These are phyloP conservation scores for Papilio protenor DNA, from an alignment of 2,888 invertebrate species.

Conservation along the genomic window DNA sequence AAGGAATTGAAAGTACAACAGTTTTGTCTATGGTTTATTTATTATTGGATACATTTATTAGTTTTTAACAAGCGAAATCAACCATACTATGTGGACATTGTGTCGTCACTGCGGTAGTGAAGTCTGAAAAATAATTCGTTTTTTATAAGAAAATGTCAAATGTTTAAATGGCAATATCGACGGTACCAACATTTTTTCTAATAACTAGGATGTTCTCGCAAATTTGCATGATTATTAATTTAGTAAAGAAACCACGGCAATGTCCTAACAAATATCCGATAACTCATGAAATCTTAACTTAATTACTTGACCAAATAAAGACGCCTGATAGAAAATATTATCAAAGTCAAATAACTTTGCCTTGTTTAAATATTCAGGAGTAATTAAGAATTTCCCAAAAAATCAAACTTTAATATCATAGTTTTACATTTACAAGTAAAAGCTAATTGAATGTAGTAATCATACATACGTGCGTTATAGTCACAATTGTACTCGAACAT, in stretches of 20 bases:
- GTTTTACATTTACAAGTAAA: neutral
- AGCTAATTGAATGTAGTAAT: neutral
- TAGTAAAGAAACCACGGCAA: too few species aligned
- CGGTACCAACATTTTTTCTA: neutral
- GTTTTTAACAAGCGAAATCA: slow-evolving; percentile 58
- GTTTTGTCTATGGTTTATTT: slow-evolving; percentile 6
- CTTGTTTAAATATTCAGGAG: neutral
- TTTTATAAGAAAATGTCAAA: neutral
- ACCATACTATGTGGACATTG: slow-evolving; percentile 56
- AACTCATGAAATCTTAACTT: neutral
- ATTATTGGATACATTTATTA: slow-evolving; percentile 37
- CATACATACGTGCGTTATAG: slow-evolving; percentile 64
- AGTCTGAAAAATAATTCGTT: slow-evolving; percentile 65
- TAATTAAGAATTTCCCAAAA: neutral
- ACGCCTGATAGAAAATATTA: slow-evolving; percentile 4
- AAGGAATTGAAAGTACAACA: slow-evolving; percentile 1
- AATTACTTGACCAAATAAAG: neutral
- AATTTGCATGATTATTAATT: neutral
- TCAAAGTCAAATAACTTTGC: slow-evolving; percentile 10
- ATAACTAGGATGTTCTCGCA: neutral
- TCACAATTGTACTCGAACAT: slow-evolving; percentile 79
- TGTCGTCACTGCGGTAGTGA: slow-evolving; percentile 55
- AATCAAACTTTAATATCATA: neutral
- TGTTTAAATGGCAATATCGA: neutral
- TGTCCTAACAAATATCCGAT: neutral